phyloP scores from a whole-genome alignment of 2,113 vertebrate species.

The Muntiacus muntjak region DNA sequence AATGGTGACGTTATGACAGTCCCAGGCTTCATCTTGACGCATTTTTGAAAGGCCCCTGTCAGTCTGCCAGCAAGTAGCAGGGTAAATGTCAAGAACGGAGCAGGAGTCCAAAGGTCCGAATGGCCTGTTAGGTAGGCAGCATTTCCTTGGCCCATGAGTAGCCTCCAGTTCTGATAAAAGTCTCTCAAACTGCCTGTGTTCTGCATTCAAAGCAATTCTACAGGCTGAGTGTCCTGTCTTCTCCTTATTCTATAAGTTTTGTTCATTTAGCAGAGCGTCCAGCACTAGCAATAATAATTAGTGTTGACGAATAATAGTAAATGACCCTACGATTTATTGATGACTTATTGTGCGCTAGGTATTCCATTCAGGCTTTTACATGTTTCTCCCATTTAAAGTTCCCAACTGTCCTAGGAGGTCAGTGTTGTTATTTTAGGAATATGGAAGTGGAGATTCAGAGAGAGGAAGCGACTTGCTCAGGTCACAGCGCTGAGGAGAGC shows the following conservation, averaged over 20 bases:
- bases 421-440: background rate
- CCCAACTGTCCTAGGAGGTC: background rate
- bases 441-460: background rate
- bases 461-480: background rate
- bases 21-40: background rate
- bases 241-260: background rate
- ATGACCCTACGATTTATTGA: background rate
- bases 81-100: background rate
- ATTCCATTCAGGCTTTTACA: background rate
- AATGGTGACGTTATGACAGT: accelerated
- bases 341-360: background rate
- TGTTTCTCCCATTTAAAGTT: background rate
- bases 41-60: background rate
- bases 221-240: background rate
- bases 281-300: background rate
- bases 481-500: background rate
- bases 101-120: accelerated
- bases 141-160: background rate
- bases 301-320: background rate
- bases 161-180: background rate
- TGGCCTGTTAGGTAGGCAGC: background rate
- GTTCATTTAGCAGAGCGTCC: background rate
- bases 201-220: background rate
- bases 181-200: background rate
- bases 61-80: too few relatives aligned